Percentiles rank a stretch among this genome's conserved stretches.
Conservation (phyloP, 2,113 vertebrate genomes). For the Leucoraja erinaceus region DNA sequence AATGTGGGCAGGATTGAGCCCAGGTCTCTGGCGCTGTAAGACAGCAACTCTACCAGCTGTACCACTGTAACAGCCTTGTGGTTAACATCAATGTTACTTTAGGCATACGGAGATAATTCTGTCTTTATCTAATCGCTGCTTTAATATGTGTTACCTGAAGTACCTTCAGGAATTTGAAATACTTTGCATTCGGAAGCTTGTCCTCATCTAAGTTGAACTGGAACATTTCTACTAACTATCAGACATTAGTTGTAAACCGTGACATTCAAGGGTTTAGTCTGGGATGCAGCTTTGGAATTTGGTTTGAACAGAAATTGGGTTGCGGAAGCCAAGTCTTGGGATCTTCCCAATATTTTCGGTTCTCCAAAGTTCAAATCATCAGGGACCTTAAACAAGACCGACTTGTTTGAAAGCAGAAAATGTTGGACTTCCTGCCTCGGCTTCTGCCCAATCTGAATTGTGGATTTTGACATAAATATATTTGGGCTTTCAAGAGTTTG, state of each 20-base stretch:
- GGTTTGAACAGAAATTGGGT: not conserved
- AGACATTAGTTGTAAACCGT: not conserved
- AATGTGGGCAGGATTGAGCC: no score
- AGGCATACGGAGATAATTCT: not conserved
- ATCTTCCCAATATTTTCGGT: not conserved
- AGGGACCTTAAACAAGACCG: not conserved
- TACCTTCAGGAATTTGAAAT: not conserved
- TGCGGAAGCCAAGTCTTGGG: not conserved
- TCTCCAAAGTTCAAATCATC: conserved; percentile 9
- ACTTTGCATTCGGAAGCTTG: not conserved
- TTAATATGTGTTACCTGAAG: not conserved
- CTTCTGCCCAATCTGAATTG: not conserved
- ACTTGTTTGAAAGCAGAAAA: not conserved
- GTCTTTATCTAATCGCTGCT: not conserved
- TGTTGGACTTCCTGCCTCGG: not conserved
- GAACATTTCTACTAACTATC: not conserved
- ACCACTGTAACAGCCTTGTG: not conserved
- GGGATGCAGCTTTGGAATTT: not conserved
- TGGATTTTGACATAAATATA: not conserved
- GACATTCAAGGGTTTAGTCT: not conserved
- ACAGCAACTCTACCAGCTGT: no score
- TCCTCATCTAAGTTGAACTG: not conserved
- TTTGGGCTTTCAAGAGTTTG: not conserved
- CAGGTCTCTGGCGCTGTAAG: no score
- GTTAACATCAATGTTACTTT: not conserved